phyloP scores from a whole-genome alignment of 2,113 vertebrate species.

The Oreotrochilus melanogaster region DNA sequence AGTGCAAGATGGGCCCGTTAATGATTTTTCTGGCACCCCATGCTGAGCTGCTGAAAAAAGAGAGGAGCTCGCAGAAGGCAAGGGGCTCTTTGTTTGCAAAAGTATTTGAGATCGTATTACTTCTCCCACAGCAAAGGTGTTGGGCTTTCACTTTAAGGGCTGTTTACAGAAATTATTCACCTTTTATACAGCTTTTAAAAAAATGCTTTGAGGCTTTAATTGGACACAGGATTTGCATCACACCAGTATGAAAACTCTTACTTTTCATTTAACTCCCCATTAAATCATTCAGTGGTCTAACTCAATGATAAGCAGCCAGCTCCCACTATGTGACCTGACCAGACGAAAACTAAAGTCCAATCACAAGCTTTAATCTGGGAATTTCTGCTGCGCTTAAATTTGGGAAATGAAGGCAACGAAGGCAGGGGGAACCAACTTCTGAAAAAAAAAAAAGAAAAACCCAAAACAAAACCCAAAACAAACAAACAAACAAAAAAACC shows the following conservation, averaged over 20 bases:
- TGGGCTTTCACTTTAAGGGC: constrained; percentile 53
- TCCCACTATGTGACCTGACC: neutral
- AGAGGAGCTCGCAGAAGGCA: neutral
- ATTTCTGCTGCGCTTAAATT: neutral
- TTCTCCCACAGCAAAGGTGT: constrained; percentile 61
- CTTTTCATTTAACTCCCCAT: constrained; percentile 20
- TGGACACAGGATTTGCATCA: neutral
- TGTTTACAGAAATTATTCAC: constrained; percentile 63
- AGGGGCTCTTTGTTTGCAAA: constrained; percentile 63
- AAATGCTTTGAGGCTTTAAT: constrained; percentile 66
- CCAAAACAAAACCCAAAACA: too few species aligned
- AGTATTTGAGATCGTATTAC: constrained; percentile 38
- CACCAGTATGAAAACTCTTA: constrained; percentile 35
- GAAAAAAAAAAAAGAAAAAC: neutral
- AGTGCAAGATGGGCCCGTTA: constrained; percentile 68
- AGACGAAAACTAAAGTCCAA: neutral
- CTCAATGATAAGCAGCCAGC: neutral
- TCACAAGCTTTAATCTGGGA: neutral
- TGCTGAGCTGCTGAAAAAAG: constrained; percentile 68
- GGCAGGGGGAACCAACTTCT: neutral
- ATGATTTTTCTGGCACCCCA: constrained; percentile 72
- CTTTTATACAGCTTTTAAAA: constrained; percentile 71
- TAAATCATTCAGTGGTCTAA: constrained; percentile 1
- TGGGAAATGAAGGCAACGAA: neutral
- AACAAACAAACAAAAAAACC: too few species aligned